Conservation (phyloP, 2,113 vertebrate genomes). For the Neogale vison region DNA sequence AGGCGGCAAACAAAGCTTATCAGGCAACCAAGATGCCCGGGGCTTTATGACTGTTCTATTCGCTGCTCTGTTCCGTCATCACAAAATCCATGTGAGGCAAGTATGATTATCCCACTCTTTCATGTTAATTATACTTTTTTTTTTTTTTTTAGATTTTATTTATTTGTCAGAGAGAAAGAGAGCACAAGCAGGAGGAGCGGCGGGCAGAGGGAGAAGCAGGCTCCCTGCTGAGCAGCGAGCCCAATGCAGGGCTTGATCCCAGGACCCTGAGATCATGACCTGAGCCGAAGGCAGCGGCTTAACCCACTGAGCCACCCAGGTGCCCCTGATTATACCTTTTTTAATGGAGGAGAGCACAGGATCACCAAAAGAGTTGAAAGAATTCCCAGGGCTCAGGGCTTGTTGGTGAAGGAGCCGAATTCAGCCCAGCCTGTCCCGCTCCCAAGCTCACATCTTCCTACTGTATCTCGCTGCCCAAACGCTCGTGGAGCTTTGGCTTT, state of each 20-base stretch:
- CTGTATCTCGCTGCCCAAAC: slow-evolving; percentile 20
- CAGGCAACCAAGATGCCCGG: neutral
- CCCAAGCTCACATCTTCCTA: neutral
- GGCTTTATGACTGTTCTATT: neutral
- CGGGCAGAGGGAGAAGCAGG: no score
- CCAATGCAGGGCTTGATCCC: no score
- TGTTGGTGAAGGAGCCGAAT: neutral
- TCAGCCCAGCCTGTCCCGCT: neutral
- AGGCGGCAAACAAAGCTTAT: neutral
- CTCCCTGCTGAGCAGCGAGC: no score
- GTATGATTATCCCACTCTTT: neutral
- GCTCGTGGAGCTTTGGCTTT: slow-evolving; percentile 55
- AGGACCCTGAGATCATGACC: no score
- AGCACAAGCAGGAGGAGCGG: no score
- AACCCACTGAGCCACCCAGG: no score
- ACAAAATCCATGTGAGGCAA: neutral
- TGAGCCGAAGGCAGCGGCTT: no score
- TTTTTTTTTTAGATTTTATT: neutral
- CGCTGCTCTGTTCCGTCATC: neutral
- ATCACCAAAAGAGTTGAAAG: neutral
- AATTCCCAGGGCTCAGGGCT: neutral
- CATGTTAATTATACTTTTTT: neutral
- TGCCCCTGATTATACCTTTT: neutral
- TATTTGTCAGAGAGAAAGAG: no score
- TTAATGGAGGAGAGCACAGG: neutral